phyloP scores from a whole-genome alignment of 2,888 invertebrate genomes.

The Acronicta aceris region DNA sequence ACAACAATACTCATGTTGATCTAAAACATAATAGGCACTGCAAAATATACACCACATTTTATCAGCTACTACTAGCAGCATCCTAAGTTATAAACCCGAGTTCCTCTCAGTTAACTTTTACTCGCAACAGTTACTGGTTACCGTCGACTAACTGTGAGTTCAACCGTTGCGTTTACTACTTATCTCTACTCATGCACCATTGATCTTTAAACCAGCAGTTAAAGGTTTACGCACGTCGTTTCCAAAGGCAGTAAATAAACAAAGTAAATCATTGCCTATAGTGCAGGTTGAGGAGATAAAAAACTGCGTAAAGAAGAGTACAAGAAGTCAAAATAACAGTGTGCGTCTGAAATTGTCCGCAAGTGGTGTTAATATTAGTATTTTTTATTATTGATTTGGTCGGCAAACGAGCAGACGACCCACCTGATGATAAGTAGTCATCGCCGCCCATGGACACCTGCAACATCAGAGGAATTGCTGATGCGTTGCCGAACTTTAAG shows the following conservation, averaged over 20 bases:
- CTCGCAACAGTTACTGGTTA: conserved; percentile 37
- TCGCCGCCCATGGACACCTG: too few species aligned
- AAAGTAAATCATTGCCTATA: conserved; percentile 30
- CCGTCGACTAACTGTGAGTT: conserved; percentile 32
- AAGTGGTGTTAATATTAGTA: too few species aligned
- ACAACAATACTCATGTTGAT: too few species aligned
- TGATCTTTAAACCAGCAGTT: conserved; percentile 41
- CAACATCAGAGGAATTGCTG: too few species aligned
- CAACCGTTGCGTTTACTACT: conserved; percentile 38
- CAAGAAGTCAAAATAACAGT: too few species aligned
- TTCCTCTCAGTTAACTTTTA: conserved; percentile 47
- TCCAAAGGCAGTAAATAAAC: conserved; percentile 25
- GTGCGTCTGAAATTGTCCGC: too few species aligned
- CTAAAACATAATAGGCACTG: neutral
- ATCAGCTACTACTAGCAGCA: conserved; percentile 24
- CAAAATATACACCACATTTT: conserved; percentile 30
- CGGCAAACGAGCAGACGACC: too few species aligned
- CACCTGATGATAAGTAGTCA: too few species aligned
- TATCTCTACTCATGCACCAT: conserved; percentile 48
- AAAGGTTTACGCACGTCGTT: conserved; percentile 34
- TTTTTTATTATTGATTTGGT: too few species aligned
- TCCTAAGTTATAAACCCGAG: conserved; percentile 31
- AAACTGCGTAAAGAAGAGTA: conserved; percentile 1
- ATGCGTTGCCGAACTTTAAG: too few species aligned
- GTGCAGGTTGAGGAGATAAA: conserved; percentile 7